These are phyloP conservation scores for Drosophila lutescens DNA, from an alignment of 2,888 invertebrate genomes.

Conservation along the genomic window DNA sequence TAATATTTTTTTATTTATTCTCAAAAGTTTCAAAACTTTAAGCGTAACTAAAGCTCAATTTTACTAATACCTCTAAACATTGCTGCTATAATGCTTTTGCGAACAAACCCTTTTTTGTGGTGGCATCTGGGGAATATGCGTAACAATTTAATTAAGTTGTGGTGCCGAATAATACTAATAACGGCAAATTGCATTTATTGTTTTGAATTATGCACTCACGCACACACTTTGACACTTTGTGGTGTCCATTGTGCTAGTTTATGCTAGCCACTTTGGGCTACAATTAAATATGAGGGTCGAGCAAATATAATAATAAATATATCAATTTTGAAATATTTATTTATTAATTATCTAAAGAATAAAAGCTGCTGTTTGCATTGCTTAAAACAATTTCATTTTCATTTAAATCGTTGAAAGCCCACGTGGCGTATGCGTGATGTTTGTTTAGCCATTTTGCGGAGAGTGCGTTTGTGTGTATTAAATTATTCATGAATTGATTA, in stretches of 20 bases:
- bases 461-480: conserved; percentile 23
- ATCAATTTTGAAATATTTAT: conserved; percentile 32
- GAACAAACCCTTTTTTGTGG: background rate
- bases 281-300: conserved; percentile 5
- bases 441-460: conserved; percentile 38
- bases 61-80: background rate
- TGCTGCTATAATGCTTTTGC: conserved; percentile 40
- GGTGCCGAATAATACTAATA: conserved; percentile 55
- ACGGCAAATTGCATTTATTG: conserved; percentile 64
- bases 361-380: conserved; percentile 17
- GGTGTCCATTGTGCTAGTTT: conserved; percentile 22
- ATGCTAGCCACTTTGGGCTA: conserved; percentile 12
- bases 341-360: conserved; percentile 30
- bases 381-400: conserved; percentile 26
- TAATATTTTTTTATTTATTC: too few relatives aligned
- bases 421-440: conserved; percentile 37
- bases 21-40: too few relatives aligned
- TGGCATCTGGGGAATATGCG: conserved; percentile 53
- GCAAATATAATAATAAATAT: conserved; percentile 23
- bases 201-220: conserved; percentile 60
- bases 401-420: conserved; percentile 19
- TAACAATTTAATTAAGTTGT: conserved; percentile 78
- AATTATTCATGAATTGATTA: conserved; percentile 60
- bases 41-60: too few relatives aligned
- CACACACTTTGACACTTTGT: conserved; percentile 40